Percentiles rank a stretch among this genome's conserved stretches.
Evolutionary conservation across 2,113 vertebrate species (phyloP).

Genomic region (Protobothrops flavoviridis): DNA sequence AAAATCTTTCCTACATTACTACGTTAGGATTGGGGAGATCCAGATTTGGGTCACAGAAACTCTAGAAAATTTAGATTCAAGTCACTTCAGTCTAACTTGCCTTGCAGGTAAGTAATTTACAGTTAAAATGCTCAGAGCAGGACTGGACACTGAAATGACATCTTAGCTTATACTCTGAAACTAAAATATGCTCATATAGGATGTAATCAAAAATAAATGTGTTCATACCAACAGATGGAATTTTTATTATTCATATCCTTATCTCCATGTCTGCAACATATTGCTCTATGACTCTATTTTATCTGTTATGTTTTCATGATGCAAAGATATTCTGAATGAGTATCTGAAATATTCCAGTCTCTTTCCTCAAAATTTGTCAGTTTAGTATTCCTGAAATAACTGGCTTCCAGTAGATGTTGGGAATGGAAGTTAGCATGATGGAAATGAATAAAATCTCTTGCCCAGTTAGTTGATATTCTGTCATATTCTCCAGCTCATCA

Average conservation of each 20-base stretch:
- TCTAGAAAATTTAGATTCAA: neutral
- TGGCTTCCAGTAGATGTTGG: neutral
- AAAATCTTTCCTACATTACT: neutral
- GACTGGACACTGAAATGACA: neutral
- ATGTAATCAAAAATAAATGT: constrained; percentile 1
- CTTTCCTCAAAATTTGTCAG: neutral
- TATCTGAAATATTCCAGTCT: neutral
- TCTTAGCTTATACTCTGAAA: neutral
- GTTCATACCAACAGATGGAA: neutral
- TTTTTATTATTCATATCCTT: constrained; percentile 5
- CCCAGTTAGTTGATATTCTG: neutral
- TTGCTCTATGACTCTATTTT: neutral
- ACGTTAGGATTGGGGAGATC: neutral
- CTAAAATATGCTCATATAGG: neutral
- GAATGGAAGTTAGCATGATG: neutral
- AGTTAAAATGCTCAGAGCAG: neutral
- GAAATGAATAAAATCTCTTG: neutral
- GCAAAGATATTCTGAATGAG: neutral
- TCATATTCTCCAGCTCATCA: neutral
- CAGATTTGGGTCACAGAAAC: neutral
- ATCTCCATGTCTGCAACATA: neutral
- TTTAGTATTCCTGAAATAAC: neutral
- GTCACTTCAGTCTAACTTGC: neutral
- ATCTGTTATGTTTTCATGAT: neutral
- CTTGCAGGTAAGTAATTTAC: neutral